phyloP scores from a whole-genome alignment of 1,140 invertebrate genomes.

The Ditylenchus dipsaci region DNA sequence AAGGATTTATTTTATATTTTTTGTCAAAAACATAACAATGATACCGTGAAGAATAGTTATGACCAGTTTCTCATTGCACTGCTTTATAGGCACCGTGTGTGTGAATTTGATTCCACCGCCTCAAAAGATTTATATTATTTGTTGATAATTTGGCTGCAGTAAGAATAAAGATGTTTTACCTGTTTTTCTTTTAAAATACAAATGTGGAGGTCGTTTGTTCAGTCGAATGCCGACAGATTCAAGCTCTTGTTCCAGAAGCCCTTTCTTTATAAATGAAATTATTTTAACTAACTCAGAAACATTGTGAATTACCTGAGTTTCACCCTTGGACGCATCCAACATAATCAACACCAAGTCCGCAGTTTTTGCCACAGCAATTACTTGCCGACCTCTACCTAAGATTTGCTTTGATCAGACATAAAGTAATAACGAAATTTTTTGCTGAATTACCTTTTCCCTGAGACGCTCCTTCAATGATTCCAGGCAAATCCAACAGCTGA shows the following conservation, averaged over 20 bases:
- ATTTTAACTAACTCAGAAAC: conserved; percentile 15
- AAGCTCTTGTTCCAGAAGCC: conserved; percentile 89
- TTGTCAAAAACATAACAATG: too few species aligned
- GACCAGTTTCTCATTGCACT: conserved; percentile 92
- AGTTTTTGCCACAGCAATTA: conserved; percentile 96
- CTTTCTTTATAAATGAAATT: conserved; percentile 80
- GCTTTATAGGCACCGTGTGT: conserved; percentile 84
- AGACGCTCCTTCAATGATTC: conserved; percentile 99
- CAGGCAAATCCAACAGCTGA: conserved; percentile 94
- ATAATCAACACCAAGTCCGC: conserved; percentile 97
- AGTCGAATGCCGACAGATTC: conserved; percentile 95
- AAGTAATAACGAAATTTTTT: neutral
- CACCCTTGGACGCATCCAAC: conserved; percentile 83
- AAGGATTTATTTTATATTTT: too few species aligned
- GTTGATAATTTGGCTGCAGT: too few species aligned
- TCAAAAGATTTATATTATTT: conserved; percentile 59
- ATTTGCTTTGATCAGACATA: neutral
- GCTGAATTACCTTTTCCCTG: conserved; percentile 82
- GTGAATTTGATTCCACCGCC: conserved; percentile 98
- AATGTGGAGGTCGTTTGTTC: conserved; percentile 94
- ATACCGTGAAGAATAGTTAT: conserved; percentile 86
- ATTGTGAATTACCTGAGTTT: conserved; percentile 36
- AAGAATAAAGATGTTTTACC: too few species aligned
- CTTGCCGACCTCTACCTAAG: conserved; percentile 73
- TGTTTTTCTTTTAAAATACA: conserved; percentile 79